These are phyloP conservation scores for Ciconia stormi DNA, from an alignment of 2,113 vertebrate species.

Conservation along the genomic window DNA sequence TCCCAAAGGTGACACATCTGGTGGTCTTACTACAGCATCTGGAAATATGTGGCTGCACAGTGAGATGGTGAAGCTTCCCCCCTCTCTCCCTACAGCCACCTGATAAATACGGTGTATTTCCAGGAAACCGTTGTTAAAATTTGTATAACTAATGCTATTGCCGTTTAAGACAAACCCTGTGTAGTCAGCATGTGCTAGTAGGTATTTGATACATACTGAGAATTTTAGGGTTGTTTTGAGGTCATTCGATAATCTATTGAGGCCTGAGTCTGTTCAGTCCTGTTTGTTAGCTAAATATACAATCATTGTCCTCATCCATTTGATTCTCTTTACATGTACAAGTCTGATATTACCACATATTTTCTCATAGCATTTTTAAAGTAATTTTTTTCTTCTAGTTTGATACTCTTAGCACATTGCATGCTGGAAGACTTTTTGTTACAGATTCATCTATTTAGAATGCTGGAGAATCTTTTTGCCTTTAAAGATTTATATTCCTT, in stretches of 20 bases:
- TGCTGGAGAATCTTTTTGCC: neutral
- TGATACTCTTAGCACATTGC: neutral
- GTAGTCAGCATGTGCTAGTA: no score
- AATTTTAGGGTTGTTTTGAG: neutral
- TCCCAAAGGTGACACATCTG: neutral
- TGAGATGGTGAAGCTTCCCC: neutral
- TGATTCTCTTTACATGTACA: neutral
- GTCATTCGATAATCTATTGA: neutral
- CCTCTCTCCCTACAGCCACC: neutral
- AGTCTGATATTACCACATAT: neutral
- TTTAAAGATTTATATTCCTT: conserved; percentile 36
- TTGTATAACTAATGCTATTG: neutral
- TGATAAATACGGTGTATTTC: rapidly evolving
- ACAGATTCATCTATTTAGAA: neutral
- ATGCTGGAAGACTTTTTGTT: neutral
- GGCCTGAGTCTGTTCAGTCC: neutral
- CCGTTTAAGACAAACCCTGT: neutral
- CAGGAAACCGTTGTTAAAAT: neutral
- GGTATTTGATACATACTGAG: no score
- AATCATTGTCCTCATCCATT: neutral
- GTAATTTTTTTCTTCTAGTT: neutral
- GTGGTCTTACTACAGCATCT: neutral
- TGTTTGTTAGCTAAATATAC: neutral
- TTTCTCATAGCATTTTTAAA: neutral
- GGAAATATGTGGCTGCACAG: neutral